Evolutionary conservation across 2,113 vertebrate species (phyloP), one percentile per base, ranked within the genome.

Genomic region (Ibidorhyncha struthersii): DNA sequence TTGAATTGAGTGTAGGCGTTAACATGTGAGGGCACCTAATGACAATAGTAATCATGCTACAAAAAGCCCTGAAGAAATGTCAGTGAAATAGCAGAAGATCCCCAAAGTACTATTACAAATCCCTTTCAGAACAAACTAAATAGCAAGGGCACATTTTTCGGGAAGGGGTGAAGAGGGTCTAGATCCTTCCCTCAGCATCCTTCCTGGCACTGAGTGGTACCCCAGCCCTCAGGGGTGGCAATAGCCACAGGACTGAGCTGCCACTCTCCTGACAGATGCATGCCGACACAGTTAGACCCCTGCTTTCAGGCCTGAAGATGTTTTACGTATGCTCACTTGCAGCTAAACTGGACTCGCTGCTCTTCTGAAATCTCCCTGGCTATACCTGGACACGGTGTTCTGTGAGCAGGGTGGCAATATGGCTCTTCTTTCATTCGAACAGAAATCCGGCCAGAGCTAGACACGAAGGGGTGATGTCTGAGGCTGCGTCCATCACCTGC

Each of bases 81-180:
- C 93, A 91, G 14, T 36, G 61, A 91, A 95, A 81, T 90, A 63
- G 70, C 85, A 88, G 61, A 82, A 87, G 84, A 70, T 95, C 66
- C 65, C 84, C 19, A 77, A 92, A 73, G 85, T 80, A 12, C 53
- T 69, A 9, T 4, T 85, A 53, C 56, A 82, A 27, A 58, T 80
- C 82, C 29, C 63, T 79, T 93, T 76, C 65, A 74, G 67, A 94
- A 50, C 27, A 84, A 83, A 87, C 50, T 78, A 86, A 91, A 82
- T 72, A 79, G 56, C 87, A 72, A 66, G 45, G 67, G 34, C 40
- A 65, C 40, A 34, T 65, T 38, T 82, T 3, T 43, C 1, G 1
- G 78, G 52, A 87, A 56, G 19, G 16, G 34, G 4, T 40, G 20
- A 88, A 65, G 56, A 43, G 43, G 8, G 29, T 66, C 17, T 58